phyloP scores from a whole-genome alignment of 2,797 vertebrate species.

The Spea hammondii region DNA sequence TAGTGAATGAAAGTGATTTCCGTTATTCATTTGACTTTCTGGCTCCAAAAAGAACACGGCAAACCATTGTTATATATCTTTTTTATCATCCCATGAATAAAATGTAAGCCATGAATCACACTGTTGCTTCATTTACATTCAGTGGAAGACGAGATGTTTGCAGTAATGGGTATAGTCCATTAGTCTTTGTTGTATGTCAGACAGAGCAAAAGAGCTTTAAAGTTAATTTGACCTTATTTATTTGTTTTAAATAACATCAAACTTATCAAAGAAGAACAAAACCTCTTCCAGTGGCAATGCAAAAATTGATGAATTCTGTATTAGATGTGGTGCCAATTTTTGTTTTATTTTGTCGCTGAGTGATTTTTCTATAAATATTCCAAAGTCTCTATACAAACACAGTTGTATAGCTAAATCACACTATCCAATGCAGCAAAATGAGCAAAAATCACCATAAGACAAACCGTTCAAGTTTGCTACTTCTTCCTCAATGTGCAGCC shows the following conservation, averaged over 20 bases:
- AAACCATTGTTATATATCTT: slow-evolving; percentile 1
- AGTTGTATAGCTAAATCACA: too few relatives aligned
- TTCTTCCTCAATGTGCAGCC: too few relatives aligned
- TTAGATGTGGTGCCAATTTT: background rate
- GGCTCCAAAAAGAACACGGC: background rate
- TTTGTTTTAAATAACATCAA: background rate
- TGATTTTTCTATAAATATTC: too few relatives aligned
- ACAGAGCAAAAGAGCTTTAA: background rate
- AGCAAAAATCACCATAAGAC: too few relatives aligned
- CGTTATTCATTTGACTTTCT: background rate
- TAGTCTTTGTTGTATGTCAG: background rate
- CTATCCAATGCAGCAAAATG: too few relatives aligned
- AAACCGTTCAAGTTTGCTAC: too few relatives aligned
- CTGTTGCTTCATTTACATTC: slow-evolving; percentile 22
- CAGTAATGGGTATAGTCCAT: background rate
- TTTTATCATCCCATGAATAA: slow-evolving; percentile 12
- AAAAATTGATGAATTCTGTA: background rate
- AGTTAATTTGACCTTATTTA: background rate
- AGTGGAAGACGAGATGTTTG: background rate
- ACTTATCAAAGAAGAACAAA: background rate
- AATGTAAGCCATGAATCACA: slow-evolving; percentile 19
- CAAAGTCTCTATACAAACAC: too few relatives aligned
- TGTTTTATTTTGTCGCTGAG: too few relatives aligned
- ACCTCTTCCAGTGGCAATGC: background rate
- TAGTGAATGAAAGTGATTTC: background rate